These are phyloP conservation scores for Morpho deidamia DNA, from an alignment of 2,888 invertebrate genomes.

Conservation along the genomic window DNA sequence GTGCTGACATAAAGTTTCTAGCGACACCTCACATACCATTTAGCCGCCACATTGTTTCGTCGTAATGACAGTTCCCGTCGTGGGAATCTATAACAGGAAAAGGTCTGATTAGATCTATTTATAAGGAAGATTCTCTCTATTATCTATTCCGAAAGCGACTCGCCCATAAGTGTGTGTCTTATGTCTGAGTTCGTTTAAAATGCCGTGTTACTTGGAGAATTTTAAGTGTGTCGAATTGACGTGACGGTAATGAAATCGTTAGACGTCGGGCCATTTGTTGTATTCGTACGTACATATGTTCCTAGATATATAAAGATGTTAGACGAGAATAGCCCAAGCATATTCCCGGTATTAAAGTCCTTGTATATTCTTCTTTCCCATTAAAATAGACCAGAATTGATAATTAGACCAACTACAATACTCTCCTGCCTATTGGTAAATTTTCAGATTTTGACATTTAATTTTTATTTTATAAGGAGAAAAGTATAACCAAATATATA, in stretches of 20 bases:
- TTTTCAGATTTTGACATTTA: too few relatives aligned
- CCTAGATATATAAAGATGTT: background rate
- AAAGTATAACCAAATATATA: too few relatives aligned
- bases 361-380: too few relatives aligned
- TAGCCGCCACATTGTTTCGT: constrained; percentile 8
- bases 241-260: constrained; percentile 48
- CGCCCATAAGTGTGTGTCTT: constrained; percentile 34
- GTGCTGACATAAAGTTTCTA: constrained; percentile 1
- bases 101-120: constrained; percentile 32
- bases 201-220: constrained; percentile 59
- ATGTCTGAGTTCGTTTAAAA: constrained; percentile 61
- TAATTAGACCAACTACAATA: too few relatives aligned
- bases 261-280: constrained; percentile 10
- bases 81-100: constrained; percentile 30
- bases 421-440: too few relatives aligned
- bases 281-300: background rate
- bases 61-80: constrained; percentile 21
- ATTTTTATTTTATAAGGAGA: too few relatives aligned
- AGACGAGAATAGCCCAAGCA: background rate
- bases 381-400: too few relatives aligned
- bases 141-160: constrained; percentile 37
- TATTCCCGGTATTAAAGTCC: too few relatives aligned
- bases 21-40: constrained; percentile 2
- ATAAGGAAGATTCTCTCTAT: constrained; percentile 28
- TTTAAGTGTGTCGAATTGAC: constrained; percentile 60